Conservation (phyloP, 35 echinoderm and acorn worm genomes). For the Apostichopus parvimensis region DNA sequence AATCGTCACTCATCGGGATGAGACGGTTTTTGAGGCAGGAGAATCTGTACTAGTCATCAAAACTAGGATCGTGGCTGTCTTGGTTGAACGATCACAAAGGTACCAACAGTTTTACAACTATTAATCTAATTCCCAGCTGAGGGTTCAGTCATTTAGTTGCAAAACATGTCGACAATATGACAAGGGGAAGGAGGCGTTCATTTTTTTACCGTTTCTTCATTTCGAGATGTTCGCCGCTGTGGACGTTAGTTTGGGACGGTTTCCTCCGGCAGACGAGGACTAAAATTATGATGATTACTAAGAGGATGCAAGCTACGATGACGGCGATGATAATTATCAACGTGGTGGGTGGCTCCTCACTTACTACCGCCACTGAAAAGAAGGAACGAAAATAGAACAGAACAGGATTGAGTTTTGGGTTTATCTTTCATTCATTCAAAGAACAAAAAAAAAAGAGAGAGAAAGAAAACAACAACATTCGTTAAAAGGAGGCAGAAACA, state of each 20-base stretch:
- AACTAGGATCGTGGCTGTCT: background rate
- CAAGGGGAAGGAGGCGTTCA: background rate
- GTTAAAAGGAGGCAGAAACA: too few species aligned
- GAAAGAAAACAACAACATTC: too few species aligned
- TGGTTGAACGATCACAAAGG: background rate
- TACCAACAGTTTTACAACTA: background rate
- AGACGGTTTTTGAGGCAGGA: background rate
- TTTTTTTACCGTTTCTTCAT: conserved; percentile 37
- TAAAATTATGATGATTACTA: conserved; percentile 1
- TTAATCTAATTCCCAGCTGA: background rate
- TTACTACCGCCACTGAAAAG: background rate
- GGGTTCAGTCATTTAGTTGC: background rate
- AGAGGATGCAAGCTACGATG: conserved; percentile 7
- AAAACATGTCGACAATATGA: background rate
- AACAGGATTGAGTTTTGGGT: background rate
- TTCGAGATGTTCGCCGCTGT: conserved; percentile 22
- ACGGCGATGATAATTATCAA: conserved; percentile 18
- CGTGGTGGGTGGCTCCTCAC: conserved; percentile 14
- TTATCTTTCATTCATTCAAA: too few species aligned
- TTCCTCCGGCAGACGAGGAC: conserved; percentile 27
- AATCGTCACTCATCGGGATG: background rate
- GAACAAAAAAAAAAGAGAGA: too few species aligned
- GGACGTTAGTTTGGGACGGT: conserved; percentile 16
- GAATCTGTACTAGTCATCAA: background rate
- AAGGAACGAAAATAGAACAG: background rate